Conservation (phyloP, 2,113 vertebrate genomes). For the Uropsilus gracilis region DNA sequence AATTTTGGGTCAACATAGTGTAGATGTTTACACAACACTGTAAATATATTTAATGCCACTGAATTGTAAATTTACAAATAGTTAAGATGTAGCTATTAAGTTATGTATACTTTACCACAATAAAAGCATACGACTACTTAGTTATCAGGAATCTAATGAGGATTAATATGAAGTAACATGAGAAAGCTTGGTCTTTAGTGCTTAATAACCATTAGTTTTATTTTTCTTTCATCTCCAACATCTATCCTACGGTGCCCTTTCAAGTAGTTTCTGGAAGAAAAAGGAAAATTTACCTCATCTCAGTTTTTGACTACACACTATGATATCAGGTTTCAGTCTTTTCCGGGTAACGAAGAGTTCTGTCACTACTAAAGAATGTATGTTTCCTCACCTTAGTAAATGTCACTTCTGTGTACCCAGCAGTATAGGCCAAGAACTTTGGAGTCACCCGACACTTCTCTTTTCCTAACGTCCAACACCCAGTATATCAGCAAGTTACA, state of each 20-base stretch:
- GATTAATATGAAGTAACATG: background rate
- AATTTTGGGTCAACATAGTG: background rate
- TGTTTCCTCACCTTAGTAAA: background rate
- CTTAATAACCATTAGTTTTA: background rate
- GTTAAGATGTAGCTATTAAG: background rate
- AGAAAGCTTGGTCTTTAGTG: background rate
- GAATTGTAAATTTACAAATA: background rate
- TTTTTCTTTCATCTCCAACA: background rate
- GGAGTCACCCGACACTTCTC: background rate
- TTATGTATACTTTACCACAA: background rate
- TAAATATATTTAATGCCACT: background rate
- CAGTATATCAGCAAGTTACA: background rate
- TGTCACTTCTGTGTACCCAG: background rate
- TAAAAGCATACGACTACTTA: background rate
- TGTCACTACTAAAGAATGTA: background rate
- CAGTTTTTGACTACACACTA: background rate
- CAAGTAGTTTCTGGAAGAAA: background rate
- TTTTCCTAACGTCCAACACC: background rate
- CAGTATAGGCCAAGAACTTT: background rate
- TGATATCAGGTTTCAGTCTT: background rate
- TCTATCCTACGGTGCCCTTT: background rate
- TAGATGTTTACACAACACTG: background rate
- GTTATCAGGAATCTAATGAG: background rate
- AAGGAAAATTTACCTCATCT: background rate
- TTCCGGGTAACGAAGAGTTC: background rate